Conservation (phyloP, 2,797 vertebrate genomes). For the Pipistrellus nathusii region DNA sequence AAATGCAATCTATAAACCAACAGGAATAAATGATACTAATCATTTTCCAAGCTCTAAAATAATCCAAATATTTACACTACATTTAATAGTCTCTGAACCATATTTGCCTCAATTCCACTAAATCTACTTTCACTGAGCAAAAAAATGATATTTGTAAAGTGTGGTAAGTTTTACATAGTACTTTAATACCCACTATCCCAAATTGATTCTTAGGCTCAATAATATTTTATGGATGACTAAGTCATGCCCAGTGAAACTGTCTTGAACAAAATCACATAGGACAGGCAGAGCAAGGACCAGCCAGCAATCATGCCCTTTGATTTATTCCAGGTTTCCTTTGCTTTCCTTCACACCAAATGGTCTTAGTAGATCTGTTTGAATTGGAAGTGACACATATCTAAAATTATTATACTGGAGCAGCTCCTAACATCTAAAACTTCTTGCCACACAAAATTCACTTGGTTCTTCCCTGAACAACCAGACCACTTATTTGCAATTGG, state of each 20-base stretch:
- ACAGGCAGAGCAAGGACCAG: not conserved
- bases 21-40: constrained; percentile 30
- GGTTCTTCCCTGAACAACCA: not conserved
- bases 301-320: not conserved
- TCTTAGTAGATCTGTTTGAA: not conserved
- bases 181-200: not conserved
- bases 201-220: not conserved
- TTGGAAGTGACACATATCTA: not conserved
- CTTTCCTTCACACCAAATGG: not conserved
- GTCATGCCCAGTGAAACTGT: not conserved
- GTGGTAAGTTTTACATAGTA: not conserved
- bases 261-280: not conserved
- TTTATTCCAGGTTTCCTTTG: not conserved
- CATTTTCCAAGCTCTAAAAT: constrained; percentile 13
- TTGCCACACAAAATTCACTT: not conserved
- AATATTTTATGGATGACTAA: constrained; percentile 14
- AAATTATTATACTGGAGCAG: not conserved
- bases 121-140: constrained; percentile 12
- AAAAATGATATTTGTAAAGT: constrained; percentile 38
- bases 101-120: not conserved
- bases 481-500: not conserved
- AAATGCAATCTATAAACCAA: constrained; percentile 29
- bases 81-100: constrained; percentile 37
- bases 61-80: constrained; percentile 40
- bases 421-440: constrained; percentile 32